Base-by-base conservation (phyloP, 2,797 vertebrate genomes). In the Mareca penelope region DNA sequence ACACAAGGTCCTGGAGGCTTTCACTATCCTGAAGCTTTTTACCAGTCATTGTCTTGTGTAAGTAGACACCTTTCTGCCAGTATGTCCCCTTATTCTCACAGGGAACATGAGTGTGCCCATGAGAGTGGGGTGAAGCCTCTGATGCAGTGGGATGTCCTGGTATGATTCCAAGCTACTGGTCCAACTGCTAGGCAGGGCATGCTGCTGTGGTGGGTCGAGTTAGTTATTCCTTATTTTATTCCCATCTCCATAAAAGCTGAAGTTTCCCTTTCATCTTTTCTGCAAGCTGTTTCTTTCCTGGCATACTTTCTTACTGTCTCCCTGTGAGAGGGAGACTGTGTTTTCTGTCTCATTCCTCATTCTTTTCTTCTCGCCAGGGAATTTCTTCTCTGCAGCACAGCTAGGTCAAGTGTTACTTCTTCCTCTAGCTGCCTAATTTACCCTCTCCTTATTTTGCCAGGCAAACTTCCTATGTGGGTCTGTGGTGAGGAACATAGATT, bases 121-220 rank as follows among this genome's bases (percentile, higher is more conserved):
- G 48, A 50, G 18, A 65, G 7, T 28, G 16, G 35, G 44, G 44
- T 48, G 37, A 50, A 85, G 33, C 33, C 44, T 0, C 1, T 57
- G 64, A 35, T 53, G 35, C 29, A 37, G 59, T 78, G 50, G 55
- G 31, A 24, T 71, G 44, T 28, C 78, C 50, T 17, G 24, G 11
- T 16, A 4, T 75, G 23, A 71, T 44, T 81, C 33, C 28, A 39
- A 68, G 40, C 18, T 80, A n/a, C 53, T 39, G 46, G 1, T 61
- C 33, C 23, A 64, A 26, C 56, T 90, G 28, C 48, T 44, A 68
- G 55, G 24, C 42, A 75, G 53, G 4, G 15, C 40, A 77, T 24
- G 53, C 46, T 90, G 52, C n/a, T 65, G 0, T 0, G 0, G 26
- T 59, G n/a, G 26, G 12, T 81, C 31, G 57, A 7, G 46, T 44